phyloP scores from a whole-genome alignment of 2,113 vertebrate species.

The Aptenodytes patagonicus region DNA sequence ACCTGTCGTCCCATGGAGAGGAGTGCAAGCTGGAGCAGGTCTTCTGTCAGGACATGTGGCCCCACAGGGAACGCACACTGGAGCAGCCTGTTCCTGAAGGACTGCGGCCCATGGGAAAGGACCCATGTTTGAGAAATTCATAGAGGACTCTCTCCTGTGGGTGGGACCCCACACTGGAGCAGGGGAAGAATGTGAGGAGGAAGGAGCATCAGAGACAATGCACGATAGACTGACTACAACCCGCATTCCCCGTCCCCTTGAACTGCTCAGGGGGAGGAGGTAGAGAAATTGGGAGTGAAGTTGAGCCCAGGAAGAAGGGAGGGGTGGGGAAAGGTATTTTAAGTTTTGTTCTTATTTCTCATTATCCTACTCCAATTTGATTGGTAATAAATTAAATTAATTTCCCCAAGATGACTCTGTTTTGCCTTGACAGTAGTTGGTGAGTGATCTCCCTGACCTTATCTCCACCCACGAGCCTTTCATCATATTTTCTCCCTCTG shows the following conservation, averaged over 20 bases:
- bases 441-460: background rate
- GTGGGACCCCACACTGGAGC: background rate
- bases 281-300: background rate
- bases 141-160: background rate
- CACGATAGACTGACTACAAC: background rate
- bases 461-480: background rate
- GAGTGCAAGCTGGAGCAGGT: background rate
- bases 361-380: background rate
- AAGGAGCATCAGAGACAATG: background rate
- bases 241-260: background rate
- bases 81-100: background rate
- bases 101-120: too few species aligned
- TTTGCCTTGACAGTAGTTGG: background rate
- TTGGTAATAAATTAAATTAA: background rate
- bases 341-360: background rate
- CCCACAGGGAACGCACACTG: rapidly evolving
- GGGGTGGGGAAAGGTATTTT: background rate
- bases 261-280: rapidly evolving
- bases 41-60: background rate
- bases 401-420: background rate
- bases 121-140: too few species aligned
- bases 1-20: background rate
- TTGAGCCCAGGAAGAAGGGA: background rate
- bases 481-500: background rate
- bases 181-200: background rate